Evolutionary conservation across 2,797 vertebrate species (phyloP).

Genomic region (Nyctibius grandis): DNA sequence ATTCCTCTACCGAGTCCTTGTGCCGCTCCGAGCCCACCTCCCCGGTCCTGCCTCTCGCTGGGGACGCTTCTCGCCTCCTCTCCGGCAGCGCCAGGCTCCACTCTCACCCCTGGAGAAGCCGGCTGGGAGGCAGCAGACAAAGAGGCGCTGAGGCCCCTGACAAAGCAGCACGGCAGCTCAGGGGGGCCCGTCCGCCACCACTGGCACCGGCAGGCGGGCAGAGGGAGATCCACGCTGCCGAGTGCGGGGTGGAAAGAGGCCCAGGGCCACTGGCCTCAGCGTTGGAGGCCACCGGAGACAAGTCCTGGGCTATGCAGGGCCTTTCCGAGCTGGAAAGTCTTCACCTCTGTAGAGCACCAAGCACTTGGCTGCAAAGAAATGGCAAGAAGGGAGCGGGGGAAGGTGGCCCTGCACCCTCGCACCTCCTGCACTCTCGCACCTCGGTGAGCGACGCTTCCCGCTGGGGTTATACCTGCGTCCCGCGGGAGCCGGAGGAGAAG

Average conservation of each 20-base stretch:
- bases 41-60: not conserved
- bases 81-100: not conserved
- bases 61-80: not conserved
- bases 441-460: not conserved
- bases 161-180: not conserved
- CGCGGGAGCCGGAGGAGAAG: not conserved
- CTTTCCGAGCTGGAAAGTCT: not conserved
- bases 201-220: not conserved
- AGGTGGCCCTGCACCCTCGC: not conserved
- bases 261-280: not conserved
- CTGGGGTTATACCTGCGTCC: not conserved
- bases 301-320: accelerated
- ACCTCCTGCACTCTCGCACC: not conserved
- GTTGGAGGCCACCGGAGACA: not conserved
- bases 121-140: constrained; percentile 6
- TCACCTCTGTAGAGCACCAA: not conserved
- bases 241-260: not conserved
- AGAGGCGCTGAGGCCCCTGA: constrained; percentile 24
- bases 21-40: accelerated
- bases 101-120: not conserved
- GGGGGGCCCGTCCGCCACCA: not conserved
- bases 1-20: not conserved
- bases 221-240: not conserved
- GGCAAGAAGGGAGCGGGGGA: not conserved
- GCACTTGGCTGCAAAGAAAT: not conserved